phyloP scores from a whole-genome alignment of 1,140 invertebrate species.

The Propsilocerus akamusi region DNA sequence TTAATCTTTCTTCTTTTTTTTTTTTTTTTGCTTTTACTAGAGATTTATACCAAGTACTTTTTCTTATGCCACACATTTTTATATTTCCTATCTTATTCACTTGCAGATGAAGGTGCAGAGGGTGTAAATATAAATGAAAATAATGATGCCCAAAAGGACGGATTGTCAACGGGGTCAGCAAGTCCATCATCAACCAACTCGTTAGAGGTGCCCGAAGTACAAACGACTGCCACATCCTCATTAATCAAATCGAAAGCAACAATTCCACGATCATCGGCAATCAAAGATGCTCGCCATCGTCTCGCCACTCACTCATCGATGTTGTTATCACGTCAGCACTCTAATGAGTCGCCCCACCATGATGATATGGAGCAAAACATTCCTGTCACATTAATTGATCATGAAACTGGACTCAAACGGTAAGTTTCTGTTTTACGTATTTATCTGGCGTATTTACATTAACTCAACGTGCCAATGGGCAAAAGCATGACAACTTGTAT shows the following conservation, averaged over 20 bases:
- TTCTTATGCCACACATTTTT: constrained; percentile 21
- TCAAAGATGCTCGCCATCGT: not conserved
- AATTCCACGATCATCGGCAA: not conserved
- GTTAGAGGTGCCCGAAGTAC: constrained; percentile 2
- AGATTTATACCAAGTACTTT: constrained; percentile 30
- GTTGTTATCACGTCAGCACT: not conserved
- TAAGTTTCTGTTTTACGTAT: not conserved
- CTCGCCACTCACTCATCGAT: not conserved
- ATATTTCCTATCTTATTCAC: constrained; percentile 11
- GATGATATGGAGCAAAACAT: constrained; percentile 1
- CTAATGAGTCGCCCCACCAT: not conserved
- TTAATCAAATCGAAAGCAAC: not conserved
- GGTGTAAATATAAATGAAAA: constrained; percentile 1
- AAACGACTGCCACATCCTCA: not conserved
- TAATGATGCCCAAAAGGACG: constrained; percentile 5
- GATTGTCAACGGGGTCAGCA: constrained; percentile 6
- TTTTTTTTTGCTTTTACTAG: no score
- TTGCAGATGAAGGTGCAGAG: constrained; percentile 7
- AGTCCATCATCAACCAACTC: constrained; percentile 8
- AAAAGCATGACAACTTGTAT: no score
- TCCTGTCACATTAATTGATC: constrained; percentile 1
- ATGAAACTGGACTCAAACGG: constrained; percentile 2
- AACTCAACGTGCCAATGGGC: no score
- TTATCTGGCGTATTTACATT: no score
- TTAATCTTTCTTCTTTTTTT: not conserved